Base-by-base conservation (phyloP, 1,140 invertebrate genomes). In the Philopotamus ludificatus region DNA sequence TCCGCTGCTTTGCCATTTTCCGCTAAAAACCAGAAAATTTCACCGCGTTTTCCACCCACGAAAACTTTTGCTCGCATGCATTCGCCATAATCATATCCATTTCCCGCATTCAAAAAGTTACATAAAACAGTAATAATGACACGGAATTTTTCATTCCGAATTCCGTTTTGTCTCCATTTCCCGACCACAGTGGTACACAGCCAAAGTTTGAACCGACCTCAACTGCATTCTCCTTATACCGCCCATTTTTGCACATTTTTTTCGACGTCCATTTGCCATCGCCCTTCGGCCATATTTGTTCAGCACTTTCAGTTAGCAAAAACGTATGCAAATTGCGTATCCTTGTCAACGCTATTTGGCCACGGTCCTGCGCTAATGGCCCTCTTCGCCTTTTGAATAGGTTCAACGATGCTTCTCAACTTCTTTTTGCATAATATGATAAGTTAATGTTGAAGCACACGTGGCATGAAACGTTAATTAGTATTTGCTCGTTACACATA, bases 291-390 rank as follows among this genome's bases (percentile, higher is more conserved):
- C 10, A 15, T 58, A 39, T 60, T 60, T 60, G 42, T 22, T 4
- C 4, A 60, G 12, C 57, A 47, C 57, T 60, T 60, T 44, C 15
- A 26, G 25, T n/a, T 23, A 23, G 25, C 18, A 22, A 60, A 60
- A 60, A 20, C 57, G 57, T 44, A 60, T 60, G 57, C 57, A 60
- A 60, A 60, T 60, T 21, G 23, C 22, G 42, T 60, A 23, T 60
- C 44, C 22, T 23, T 47, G 41, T 60, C 57, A 47, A 60, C 57
- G 41, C 26, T 60, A 60, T 47, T 57, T 20, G 20, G 41, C 41
- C 47, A 21, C 25, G 18, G 15, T 18, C 57, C 42, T 22, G n/a
- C 15, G 18, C 57, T 60, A 60, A 60, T 60, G 57, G 57, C 45
- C 44, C 18, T n/a, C n/a, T n/a, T n/a, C n/a, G n/a, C n/a, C n/a